A percentile compares a stretch with the other conserved stretches of the same genome.
These are phyloP conservation scores for Leptatherina wallacei DNA, from an alignment of 2,797 vertebrate genomes.

Conservation along the genomic window DNA sequence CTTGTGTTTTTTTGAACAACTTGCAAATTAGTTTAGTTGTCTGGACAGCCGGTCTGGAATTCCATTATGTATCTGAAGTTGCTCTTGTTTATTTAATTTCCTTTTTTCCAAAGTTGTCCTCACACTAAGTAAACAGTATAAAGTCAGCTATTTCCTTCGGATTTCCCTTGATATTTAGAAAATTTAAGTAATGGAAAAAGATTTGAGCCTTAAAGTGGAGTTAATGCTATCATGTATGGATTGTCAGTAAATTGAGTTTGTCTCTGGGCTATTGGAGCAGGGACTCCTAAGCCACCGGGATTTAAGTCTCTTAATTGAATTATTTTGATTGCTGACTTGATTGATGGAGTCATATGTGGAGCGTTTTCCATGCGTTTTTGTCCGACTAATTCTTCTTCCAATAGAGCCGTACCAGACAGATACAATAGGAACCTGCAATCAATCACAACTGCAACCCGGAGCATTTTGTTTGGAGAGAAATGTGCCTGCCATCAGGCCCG, in stretches of 20 bases:
- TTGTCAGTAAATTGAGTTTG: slow-evolving; percentile 83
- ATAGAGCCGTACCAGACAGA: slow-evolving; percentile 76
- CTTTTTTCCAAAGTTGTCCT: slow-evolving; percentile 38
- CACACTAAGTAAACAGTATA: slow-evolving; percentile 58
- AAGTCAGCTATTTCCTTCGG: slow-evolving; percentile 56
- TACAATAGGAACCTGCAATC: slow-evolving; percentile 82
- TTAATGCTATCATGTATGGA: slow-evolving; percentile 81
- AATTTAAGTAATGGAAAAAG: slow-evolving; percentile 79
- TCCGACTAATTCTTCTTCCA: slow-evolving; percentile 79
- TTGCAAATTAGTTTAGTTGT: slow-evolving; percentile 72
- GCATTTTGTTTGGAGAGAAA: slow-evolving; percentile 67
- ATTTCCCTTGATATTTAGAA: slow-evolving; percentile 74
- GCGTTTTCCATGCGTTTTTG: slow-evolving; percentile 74
- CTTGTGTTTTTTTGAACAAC: slow-evolving; percentile 57
- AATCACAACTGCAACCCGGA: slow-evolving; percentile 74
- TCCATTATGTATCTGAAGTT: slow-evolving; percentile 59
- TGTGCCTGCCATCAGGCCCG: slow-evolving; percentile 72
- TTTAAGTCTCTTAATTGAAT: slow-evolving; percentile 84
- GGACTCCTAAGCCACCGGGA: slow-evolving; percentile 76
- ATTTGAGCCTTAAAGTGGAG: slow-evolving; percentile 75
- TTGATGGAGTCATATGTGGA: slow-evolving; percentile 84
- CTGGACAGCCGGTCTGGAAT: slow-evolving; percentile 59
- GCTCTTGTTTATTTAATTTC: slow-evolving; percentile 62
- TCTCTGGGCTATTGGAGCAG: slow-evolving; percentile 74
- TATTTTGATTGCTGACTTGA: slow-evolving; percentile 86